Conservation (phyloP, 2,888 invertebrate genomes). For the Troglohyphantes excavatus region DNA sequence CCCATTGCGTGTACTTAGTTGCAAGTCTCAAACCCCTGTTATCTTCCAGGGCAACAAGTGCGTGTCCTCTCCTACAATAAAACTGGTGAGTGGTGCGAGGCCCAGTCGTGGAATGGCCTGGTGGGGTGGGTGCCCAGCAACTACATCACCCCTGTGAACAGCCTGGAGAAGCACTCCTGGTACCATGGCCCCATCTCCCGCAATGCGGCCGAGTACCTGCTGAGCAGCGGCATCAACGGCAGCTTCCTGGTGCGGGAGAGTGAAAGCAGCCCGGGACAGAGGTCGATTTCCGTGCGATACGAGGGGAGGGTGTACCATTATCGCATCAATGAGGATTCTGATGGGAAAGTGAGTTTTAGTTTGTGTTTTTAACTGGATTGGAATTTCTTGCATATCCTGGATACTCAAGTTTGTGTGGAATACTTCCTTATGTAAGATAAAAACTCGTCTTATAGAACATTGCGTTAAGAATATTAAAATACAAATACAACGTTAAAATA, state of each 20-base stretch:
- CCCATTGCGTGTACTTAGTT: too few relatives aligned
- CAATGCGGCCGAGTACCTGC: conserved; percentile 98
- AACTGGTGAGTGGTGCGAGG: conserved; percentile 99
- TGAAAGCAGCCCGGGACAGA: conserved; percentile 93
- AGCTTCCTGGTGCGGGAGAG: conserved; percentile 99
- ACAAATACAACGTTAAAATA: too few relatives aligned
- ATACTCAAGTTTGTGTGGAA: too few relatives aligned
- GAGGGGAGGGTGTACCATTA: conserved; percentile 99
- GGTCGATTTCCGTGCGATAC: conserved; percentile 94
- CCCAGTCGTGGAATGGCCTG: conserved; percentile 92
- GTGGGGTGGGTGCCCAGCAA: conserved; percentile 99
- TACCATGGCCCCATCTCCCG: conserved; percentile 97
- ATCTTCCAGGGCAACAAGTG: conserved; percentile 92
- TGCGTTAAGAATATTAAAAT: too few relatives aligned
- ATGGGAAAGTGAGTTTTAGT: conserved; percentile 91
- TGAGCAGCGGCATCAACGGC: conserved; percentile 99
- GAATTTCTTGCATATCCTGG: too few relatives aligned
- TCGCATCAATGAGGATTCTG: conserved; percentile 94
- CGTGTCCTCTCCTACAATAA: conserved; percentile 98
- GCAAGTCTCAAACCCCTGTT: too few relatives aligned
- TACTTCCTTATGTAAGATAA: too few relatives aligned
- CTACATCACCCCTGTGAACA: conserved; percentile 98
- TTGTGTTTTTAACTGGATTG: too few relatives aligned
- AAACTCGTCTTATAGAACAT: too few relatives aligned
- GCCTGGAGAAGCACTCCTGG: conserved; percentile 99